Evolutionary conservation across 2,113 vertebrate species (phyloP).

Genomic region (Lamprologus ornatipinnis): DNA sequence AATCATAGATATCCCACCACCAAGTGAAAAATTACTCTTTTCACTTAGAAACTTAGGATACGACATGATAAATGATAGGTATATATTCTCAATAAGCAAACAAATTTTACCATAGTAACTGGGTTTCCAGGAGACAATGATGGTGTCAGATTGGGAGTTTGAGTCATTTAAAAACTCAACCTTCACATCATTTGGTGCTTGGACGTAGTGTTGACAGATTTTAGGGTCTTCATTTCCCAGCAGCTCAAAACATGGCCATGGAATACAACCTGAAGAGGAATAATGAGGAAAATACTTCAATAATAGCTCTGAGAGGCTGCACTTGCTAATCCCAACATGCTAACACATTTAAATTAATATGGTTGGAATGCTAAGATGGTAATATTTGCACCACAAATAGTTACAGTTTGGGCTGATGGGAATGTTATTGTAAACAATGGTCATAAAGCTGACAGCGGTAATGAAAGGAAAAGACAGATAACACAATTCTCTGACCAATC

Average conservation of each 20-base stretch:
- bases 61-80: not conserved
- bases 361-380: not conserved
- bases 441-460: not conserved
- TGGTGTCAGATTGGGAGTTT: slow-evolving; percentile 44
- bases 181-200: slow-evolving; percentile 58
- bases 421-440: not conserved
- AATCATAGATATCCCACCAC: not conserved
- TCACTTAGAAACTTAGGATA: not conserved
- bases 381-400: not conserved
- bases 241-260: slow-evolving; percentile 65
- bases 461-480: not conserved
- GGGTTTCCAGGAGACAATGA: slow-evolving; percentile 71
- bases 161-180: slow-evolving; percentile 43
- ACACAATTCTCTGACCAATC: not conserved
- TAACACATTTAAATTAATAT: not conserved
- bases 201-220: slow-evolving; percentile 67
- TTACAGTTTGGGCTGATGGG: not conserved
- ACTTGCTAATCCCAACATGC: not conserved
- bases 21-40: not conserved
- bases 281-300: not conserved
- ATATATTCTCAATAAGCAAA: not conserved
- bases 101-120: slow-evolving; percentile 61
- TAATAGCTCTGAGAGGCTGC: not conserved
- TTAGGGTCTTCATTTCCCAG: slow-evolving; percentile 47
- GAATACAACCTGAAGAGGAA: slow-evolving; percentile 62